phyloP scores from a whole-genome alignment of 2,888 invertebrate genomes.

The Cinara cedri region DNA sequence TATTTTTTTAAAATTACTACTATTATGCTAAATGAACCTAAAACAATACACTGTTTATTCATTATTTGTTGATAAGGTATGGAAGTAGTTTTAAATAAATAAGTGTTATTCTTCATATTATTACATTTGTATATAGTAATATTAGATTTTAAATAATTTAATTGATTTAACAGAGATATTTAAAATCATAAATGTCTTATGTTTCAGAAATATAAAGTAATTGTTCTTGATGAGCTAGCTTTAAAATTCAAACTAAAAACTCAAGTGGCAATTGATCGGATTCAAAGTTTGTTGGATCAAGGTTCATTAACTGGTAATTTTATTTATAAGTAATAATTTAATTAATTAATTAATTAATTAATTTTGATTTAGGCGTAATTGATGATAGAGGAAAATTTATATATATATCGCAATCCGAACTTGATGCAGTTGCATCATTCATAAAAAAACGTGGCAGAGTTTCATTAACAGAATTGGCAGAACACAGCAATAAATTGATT shows the following conservation, averaged over 20 bases:
- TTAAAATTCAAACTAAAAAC: conserved; percentile 90
- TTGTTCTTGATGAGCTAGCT: conserved; percentile 91
- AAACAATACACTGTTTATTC: too few relatives aligned
- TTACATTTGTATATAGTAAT: too few relatives aligned
- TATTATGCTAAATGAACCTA: too few relatives aligned
- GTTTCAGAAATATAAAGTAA: conserved; percentile 80
- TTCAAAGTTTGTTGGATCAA: conserved; percentile 81
- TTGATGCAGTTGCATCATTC: conserved; percentile 92
- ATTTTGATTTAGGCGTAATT: conserved; percentile 75
- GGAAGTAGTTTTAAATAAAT: too few relatives aligned
- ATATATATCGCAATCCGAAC: conserved; percentile 89
- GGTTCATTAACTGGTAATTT: conserved; percentile 75
- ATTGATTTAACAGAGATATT: neutral
- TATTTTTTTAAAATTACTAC: too few relatives aligned
- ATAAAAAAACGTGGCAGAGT: conserved; percentile 93
- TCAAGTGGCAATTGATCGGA: conserved; percentile 83
- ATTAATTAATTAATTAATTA: conserved; percentile 18
- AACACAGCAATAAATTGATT: conserved; percentile 91
- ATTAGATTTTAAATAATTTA: too few relatives aligned
- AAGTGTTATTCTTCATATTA: too few relatives aligned
- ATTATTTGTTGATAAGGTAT: too few relatives aligned
- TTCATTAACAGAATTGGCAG: conserved; percentile 90
- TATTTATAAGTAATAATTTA: neutral
- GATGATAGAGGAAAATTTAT: conserved; percentile 99
- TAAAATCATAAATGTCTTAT: neutral